Evolutionary conservation across 1,140 invertebrate genomes (phyloP), one percentile per base, ranked within the genome.

Genomic region (Teleopsis dalmanni): DNA sequence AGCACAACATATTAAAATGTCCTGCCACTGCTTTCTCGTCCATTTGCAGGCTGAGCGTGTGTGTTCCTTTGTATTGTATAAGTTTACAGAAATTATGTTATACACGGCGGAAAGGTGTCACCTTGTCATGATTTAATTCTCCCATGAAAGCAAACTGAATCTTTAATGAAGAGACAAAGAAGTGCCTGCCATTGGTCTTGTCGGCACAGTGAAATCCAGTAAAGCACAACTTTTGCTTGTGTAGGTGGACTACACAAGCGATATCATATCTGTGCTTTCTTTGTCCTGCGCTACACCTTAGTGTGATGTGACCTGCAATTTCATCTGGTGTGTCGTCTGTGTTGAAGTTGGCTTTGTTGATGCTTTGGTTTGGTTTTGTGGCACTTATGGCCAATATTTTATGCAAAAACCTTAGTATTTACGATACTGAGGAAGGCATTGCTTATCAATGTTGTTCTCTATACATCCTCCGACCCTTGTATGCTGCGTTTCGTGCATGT

Each of bases 121-220:
- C 31, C 50, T 52, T 58, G 58, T 38, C 58, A 58, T 47, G 52
- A 62, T 58, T 60, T 58, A 65, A 64, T 55, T 58, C 59, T 65
- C 56, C 59, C 57, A 35, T 51, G 62, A 60, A 65, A 59, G 54
- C 55, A 52, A 59, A 60, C 58, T 62, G 59, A 62, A 65, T 65
- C 54, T 59, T 62, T 62, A 65, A 65, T 65, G 62, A 60, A 51
- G 52, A 51, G n/a, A n/a, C n/a, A n/a, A n/a, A n/a, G n/a, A n/a
- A n/a, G n/a, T n/a, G n/a, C n/a, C n/a, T n/a, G n/a, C n/a, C n/a
- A n/a, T n/a, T n/a, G n/a, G n/a, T n/a, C n/a, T n/a, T n/a, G n/a
- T n/a, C n/a, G n/a, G n/a, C n/a, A n/a, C n/a, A n/a, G n/a, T n/a
- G n/a, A n/a, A n/a, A n/a, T n/a, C n/a, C n/a, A n/a, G n/a, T n/a